Evolutionary conservation across 2,888 invertebrate genomes (phyloP).

Genomic region (Lasioglossum morio): DNA sequence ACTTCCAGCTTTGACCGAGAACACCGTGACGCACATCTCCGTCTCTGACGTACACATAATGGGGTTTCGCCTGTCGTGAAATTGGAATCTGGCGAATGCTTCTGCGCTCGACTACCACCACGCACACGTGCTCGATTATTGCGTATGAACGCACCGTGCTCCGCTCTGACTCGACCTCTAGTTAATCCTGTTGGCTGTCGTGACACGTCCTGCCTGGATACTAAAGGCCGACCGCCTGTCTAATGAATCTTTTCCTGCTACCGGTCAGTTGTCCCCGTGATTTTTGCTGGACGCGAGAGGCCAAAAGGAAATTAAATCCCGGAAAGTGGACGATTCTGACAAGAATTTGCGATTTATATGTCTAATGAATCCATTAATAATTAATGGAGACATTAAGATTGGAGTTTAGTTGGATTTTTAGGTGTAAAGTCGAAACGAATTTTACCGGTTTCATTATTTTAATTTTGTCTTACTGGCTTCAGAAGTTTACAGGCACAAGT

Average conservation of each 20-base stretch:
- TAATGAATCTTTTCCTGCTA: constrained; percentile 10
- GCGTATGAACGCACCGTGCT: constrained; percentile 19
- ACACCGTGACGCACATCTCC: constrained; percentile 53
- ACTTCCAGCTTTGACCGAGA: constrained; percentile 68
- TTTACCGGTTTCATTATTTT: neutral
- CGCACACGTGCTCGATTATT: constrained; percentile 60
- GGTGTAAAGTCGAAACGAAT: neutral
- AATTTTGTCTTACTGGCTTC: no score
- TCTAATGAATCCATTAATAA: no score
- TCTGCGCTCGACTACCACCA: constrained; percentile 46
- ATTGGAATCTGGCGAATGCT: constrained; percentile 71
- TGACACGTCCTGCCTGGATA: neutral
- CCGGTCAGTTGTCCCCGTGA: neutral
- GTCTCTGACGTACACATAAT: constrained; percentile 68
- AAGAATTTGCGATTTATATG: no score
- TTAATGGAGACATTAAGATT: no score
- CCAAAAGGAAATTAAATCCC: neutral
- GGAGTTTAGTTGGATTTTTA: no score
- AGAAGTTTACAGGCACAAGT: no score
- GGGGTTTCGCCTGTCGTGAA: constrained; percentile 67
- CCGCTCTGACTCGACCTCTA: neutral
- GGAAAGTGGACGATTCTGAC: no score
- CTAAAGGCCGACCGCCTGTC: neutral
- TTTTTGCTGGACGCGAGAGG: neutral
- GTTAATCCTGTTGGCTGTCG: constrained; percentile 5